These are phyloP conservation scores for Chironomus tentans DNA, from an alignment of 2,888 invertebrate genomes.

Conservation along the genomic window DNA sequence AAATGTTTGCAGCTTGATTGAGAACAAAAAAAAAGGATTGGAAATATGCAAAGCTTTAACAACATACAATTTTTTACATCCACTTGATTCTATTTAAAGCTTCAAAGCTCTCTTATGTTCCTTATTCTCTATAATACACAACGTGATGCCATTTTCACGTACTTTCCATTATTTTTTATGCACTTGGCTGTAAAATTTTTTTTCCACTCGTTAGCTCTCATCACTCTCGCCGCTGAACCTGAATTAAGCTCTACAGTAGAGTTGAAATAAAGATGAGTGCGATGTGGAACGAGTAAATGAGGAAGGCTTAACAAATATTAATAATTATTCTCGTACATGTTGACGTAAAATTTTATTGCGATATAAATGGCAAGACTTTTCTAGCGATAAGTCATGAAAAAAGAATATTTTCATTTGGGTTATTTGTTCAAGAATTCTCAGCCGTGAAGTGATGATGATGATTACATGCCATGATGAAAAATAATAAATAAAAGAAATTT, in stretches of 20 bases:
- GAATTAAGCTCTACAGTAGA: not conserved
- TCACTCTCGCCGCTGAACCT: too few relatives aligned
- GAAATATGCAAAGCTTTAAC: not conserved
- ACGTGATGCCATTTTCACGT: constrained; percentile 11
- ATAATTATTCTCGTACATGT: not conserved
- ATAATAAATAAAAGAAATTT: too few relatives aligned
- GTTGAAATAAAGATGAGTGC: not conserved
- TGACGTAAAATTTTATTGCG: not conserved
- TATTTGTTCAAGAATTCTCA: too few relatives aligned
- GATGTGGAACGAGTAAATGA: not conserved
- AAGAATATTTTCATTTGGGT: not conserved
- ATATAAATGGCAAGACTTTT: not conserved
- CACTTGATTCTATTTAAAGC: not conserved
- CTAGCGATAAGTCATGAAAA: not conserved
- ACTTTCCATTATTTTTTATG: constrained; percentile 20
- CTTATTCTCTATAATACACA: not conserved
- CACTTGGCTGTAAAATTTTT: constrained; percentile 10
- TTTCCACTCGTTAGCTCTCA: not conserved
- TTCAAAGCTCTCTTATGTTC: not conserved
- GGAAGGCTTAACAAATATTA: not conserved
- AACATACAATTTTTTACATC: not conserved
- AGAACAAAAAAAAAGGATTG: too few relatives aligned
- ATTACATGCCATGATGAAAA: too few relatives aligned
- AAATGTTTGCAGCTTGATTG: too few relatives aligned
- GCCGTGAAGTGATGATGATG: too few relatives aligned